Evolutionary conservation across 2,888 invertebrate genomes (phyloP).

Genomic region (Piscicola geometra): DNA sequence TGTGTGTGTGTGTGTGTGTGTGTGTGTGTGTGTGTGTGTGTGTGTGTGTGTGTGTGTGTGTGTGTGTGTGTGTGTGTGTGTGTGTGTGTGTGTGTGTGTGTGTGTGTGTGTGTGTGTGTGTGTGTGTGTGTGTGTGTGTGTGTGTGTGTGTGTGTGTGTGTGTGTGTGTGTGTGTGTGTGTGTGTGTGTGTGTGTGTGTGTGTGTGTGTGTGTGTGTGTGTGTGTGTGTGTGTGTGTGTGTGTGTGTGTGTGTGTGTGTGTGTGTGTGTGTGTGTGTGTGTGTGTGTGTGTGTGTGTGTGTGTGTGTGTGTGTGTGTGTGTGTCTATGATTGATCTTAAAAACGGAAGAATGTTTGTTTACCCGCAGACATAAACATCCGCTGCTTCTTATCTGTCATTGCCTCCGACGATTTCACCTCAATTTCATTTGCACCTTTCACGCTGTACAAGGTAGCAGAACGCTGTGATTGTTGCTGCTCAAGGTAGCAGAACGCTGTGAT

Average conservation of each 20-base stretch:
- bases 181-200: constrained; percentile 15
- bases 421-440: too few relatives aligned
- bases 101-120: constrained; percentile 15
- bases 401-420: too few relatives aligned
- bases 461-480: too few relatives aligned
- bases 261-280: constrained; percentile 17
- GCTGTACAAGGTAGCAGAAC: too few relatives aligned
- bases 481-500: too few relatives aligned
- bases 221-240: too few relatives aligned
- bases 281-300: constrained; percentile 19
- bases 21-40: constrained; percentile 18
- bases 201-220: constrained; percentile 11
- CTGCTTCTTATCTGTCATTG: too few relatives aligned
- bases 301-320: constrained; percentile 14
- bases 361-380: too few relatives aligned
- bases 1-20: constrained; percentile 17
- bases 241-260: too few relatives aligned
- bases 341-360: too few relatives aligned
- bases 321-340: too few relatives aligned
- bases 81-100: constrained; percentile 15
- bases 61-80: constrained; percentile 14
- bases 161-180: constrained; percentile 15
- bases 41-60: not conserved
- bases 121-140: constrained; percentile 17
- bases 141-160: constrained; percentile 15